Conservation (phyloP, 1,140 invertebrate species). For the Caenorhabditis briggsae region DNA sequence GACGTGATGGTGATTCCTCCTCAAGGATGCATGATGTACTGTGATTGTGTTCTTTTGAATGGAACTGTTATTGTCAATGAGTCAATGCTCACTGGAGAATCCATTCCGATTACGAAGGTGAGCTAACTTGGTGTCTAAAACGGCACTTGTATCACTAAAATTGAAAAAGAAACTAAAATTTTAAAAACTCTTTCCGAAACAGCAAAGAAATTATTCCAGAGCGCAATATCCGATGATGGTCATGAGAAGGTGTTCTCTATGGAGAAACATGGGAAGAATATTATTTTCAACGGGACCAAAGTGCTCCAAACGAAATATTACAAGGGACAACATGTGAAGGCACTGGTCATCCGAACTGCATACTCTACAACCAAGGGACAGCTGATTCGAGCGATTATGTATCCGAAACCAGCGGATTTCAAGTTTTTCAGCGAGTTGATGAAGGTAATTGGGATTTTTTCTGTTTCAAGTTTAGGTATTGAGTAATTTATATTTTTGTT, state of each 20-base stretch:
- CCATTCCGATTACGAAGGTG: constrained; percentile 78
- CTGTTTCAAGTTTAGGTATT: not conserved
- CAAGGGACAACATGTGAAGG: constrained; percentile 84
- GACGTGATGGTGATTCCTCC: constrained; percentile 88
- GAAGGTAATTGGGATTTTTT: constrained; percentile 79
- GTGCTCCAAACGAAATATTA: constrained; percentile 95
- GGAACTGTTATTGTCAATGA: constrained; percentile 88
- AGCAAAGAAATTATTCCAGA: constrained; percentile 76
- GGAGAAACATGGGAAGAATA: constrained; percentile 84
- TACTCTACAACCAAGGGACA: constrained; percentile 91
- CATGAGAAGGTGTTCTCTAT: constrained; percentile 71
- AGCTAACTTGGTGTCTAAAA: not conserved
- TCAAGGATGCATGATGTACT: constrained; percentile 89
- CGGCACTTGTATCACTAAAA: too few relatives aligned
- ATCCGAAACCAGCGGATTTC: constrained; percentile 90
- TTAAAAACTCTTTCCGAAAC: not conserved
- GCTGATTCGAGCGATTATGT: constrained; percentile 90
- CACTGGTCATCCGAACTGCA: constrained; percentile 81
- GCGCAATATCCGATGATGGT: constrained; percentile 82
- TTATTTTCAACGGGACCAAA: constrained; percentile 92
- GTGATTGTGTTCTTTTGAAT: constrained; percentile 88
- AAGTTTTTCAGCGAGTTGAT: constrained; percentile 92
- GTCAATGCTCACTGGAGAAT: constrained; percentile 75
- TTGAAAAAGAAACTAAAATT: too few relatives aligned
- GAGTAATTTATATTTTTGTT: not conserved